Evolutionary conservation across 2,797 vertebrate species (phyloP), one percentile per base, ranked within the genome.

Genomic region (Poecilia velifera): DNA sequence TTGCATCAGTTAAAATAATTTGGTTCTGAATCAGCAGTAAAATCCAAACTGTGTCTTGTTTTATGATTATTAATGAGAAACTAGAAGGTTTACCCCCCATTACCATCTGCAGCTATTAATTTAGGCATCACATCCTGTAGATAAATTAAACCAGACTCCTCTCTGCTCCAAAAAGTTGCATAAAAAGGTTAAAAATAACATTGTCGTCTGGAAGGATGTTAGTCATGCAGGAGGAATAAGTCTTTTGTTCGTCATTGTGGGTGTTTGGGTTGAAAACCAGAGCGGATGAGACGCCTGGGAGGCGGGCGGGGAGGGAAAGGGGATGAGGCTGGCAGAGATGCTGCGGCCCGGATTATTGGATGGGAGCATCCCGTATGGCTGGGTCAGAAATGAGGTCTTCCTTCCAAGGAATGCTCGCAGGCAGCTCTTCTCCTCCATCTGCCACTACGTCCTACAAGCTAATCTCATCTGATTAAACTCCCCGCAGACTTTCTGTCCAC

Each of bases 401-500:
- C 89, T 92, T 95, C 95, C 95, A 94, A 93, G 88, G 80, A 85
- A 76, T 71, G 93, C 94, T 94, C 84, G 79, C 92, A 64, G 94
- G 94, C 94, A 93, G 91, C 87, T 82, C 87, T 82, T 80, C 92
- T 89, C 89, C 88, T 92, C 95, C 95, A 95, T 96, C 95, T 96
- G 96, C 91, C 86, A 86, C 68, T 3, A 74, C 80, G 78, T 87
- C 86, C 86, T 73, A 72, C 70, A n/a, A 87, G 80, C 89, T 86
- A 75, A 74, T 81, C 84, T 79, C 87, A 28, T 84, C 82, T 74
- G 71, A 90, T 86, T 82, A 74, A 88, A 83, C 66, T 76, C 70
- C 62, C 71, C 49, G 25, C 22, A 45, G 81, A 82, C 62, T 82
- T 68, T 73, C 76, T 72, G 70, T 51, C 71, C 20, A 34, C 75